A percentile compares a stretch with the other conserved stretches of the same genome.
Evolutionary conservation across 2,113 vertebrate species (phyloP).

Genomic region (Charina bottae): DNA sequence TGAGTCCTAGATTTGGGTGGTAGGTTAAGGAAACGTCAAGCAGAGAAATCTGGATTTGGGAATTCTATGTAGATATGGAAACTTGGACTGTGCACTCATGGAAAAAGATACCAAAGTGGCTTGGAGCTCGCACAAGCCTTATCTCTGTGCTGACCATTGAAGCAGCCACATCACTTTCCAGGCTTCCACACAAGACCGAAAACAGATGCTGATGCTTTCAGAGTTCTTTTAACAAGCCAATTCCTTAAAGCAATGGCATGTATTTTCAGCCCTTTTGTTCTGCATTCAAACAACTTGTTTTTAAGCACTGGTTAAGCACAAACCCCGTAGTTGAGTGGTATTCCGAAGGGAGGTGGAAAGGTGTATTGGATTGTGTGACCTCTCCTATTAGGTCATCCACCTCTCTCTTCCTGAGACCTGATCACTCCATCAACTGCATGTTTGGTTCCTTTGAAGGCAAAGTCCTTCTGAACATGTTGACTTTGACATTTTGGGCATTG

Average conservation of each 20-base stretch:
- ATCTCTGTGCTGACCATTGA: no score
- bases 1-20: no score
- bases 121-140: no score
- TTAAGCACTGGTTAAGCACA: background rate
- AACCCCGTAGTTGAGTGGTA: background rate
- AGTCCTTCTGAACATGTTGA: constrained; percentile 56
- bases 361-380: background rate
- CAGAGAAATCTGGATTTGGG: no score
- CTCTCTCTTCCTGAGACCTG: background rate
- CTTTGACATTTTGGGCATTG: constrained; percentile 63
- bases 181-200: no score
- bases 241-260: background rate
- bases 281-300: background rate
- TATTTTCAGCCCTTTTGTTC: background rate
- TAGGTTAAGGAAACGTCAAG: no score
- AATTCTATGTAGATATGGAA: no score
- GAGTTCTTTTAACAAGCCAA: no score
- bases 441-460: constrained; percentile 57
- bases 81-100: no score
- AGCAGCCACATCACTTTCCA: no score
- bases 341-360: background rate
- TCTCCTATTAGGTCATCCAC: background rate
- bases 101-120: no score
- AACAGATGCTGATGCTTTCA: no score
- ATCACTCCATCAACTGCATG: constrained; percentile 29